These are phyloP conservation scores for Myotis brandtii DNA, from an alignment of 2,113 vertebrate species.

Conservation along the genomic window DNA sequence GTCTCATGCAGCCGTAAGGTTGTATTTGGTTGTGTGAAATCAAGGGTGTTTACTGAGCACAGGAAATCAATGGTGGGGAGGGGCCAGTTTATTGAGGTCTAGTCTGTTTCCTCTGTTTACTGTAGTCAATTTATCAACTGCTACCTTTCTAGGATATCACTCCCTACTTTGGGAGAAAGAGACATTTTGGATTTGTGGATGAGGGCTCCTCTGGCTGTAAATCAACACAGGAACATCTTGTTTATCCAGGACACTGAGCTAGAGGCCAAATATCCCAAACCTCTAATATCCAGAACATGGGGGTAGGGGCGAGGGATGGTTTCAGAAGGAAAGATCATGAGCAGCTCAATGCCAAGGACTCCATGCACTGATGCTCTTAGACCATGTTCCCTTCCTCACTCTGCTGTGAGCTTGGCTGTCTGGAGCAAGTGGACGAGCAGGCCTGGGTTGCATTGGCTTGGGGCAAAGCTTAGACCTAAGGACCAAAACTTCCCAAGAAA, in stretches of 20 bases:
- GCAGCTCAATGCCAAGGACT: background rate
- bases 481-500: background rate
- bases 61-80: background rate
- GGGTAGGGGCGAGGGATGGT: no score
- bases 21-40: background rate
- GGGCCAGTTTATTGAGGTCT: background rate
- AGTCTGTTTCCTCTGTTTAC: background rate
- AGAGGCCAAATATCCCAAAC: background rate
- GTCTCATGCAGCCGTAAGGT: background rate
- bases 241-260: background rate
- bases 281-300: background rate
- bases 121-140: background rate
- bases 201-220: background rate
- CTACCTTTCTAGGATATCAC: background rate
- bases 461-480: background rate
- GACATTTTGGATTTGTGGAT: background rate
- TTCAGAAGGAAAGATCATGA: background rate
- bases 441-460: background rate
- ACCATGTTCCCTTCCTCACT: background rate
- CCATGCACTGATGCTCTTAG: accelerated
- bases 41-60: background rate
- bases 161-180: background rate
- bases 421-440: background rate
- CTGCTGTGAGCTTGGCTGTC: background rate
- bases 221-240: slow-evolving; percentile 16